Conservation (phyloP, 2,888 invertebrate genomes). For the Hyppa rectilinea region DNA sequence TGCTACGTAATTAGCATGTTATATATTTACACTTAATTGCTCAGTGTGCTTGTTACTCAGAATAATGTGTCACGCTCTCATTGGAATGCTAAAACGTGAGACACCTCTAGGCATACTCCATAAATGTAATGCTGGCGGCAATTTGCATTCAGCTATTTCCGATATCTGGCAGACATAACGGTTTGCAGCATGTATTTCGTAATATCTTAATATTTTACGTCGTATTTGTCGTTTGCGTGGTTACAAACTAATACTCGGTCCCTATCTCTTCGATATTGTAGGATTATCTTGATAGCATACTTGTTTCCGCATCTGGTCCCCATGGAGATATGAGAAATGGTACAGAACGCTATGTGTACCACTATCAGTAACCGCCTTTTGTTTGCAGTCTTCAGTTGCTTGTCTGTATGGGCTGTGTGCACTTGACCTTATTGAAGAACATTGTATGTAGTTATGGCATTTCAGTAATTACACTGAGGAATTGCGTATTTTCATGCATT, state of each 20-base stretch:
- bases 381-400: neutral
- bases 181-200: conserved; percentile 41
- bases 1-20: conserved; percentile 28
- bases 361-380: neutral
- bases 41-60: conserved; percentile 33
- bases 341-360: neutral
- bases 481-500: neutral
- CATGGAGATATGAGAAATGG: neutral
- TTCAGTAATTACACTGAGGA: neutral
- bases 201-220: conserved; percentile 44
- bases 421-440: neutral
- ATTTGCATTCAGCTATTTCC: conserved; percentile 61
- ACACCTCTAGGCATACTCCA: conserved; percentile 46
- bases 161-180: conserved; percentile 55
- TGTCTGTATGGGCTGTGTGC: neutral
- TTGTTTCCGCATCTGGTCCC: neutral
- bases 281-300: conserved; percentile 27
- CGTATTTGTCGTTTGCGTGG: conserved; percentile 18
- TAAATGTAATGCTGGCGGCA: conserved; percentile 45
- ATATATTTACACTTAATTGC: conserved; percentile 47
- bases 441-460: neutral
- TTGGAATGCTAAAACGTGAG: conserved; percentile 50
- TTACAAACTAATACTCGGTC: conserved; percentile 3
- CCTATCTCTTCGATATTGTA: neutral
- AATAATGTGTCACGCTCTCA: conserved; percentile 47